Conservation (phyloP, 2,113 vertebrate species). For the Motacilla alba region DNA sequence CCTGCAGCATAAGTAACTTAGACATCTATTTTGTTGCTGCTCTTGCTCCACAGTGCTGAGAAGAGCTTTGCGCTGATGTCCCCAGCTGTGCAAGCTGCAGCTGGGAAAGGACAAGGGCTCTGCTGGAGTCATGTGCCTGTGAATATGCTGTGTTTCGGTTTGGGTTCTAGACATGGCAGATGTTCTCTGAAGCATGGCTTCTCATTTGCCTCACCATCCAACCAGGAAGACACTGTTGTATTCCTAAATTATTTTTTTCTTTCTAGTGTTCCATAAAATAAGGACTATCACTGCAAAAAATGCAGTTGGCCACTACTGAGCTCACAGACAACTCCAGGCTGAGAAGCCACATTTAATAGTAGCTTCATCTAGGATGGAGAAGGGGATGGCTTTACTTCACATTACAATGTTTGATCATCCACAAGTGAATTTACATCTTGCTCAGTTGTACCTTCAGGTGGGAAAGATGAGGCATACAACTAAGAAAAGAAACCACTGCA, state of each 20-base stretch:
- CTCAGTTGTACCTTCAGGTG: background rate
- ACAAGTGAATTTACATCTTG: background rate
- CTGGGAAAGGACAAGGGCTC: background rate
- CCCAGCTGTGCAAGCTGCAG: background rate
- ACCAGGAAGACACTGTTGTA: background rate
- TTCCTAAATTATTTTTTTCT: background rate
- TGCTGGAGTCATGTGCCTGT: background rate
- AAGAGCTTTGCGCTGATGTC: background rate
- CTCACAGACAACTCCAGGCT: background rate
- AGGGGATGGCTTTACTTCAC: background rate
- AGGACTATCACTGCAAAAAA: background rate
- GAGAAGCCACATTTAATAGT: background rate
- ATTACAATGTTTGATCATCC: background rate
- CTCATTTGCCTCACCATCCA: background rate
- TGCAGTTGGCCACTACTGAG: background rate
- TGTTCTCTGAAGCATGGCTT: background rate
- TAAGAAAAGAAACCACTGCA: background rate
- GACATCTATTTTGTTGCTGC: background rate
- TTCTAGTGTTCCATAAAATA: background rate
- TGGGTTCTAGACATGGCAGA: background rate
- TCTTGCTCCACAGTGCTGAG: background rate
- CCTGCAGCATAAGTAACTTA: background rate
- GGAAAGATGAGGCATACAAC: background rate
- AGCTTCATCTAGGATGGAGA: background rate
- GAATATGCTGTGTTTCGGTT: background rate